Base-by-base conservation (phyloP, 92 coral and sea anemone species). In the Chrysogorgia sp. region DNA sequence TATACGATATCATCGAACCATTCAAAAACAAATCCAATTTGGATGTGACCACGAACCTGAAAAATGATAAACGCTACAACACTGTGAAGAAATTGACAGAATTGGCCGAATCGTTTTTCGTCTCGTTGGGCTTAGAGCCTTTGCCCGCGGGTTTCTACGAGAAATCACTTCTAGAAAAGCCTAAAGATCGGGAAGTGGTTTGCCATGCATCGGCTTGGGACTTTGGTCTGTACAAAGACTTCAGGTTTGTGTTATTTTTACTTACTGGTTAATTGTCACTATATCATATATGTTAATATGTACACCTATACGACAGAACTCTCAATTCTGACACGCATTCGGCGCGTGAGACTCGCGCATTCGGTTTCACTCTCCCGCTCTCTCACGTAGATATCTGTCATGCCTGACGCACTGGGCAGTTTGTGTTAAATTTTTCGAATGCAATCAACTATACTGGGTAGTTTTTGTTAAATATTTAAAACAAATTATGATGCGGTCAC, bases 151-250 rank as follows among this genome's bases (percentile, higher is more conserved):
- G 84, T 4, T 92, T 92, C 74, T 58, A 81, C 32, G 31, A 87
- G 13, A 83, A 83, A 30, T 92, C 97, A 14, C 63, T 92, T 86
- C 77, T 90, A 20, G 77, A 75, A 49, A 92, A 92, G 72, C 97
- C 97, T 1, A 56, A 83, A 31, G 96, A 81, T 28, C 62, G 92
- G 6, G 85, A 81, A 0, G 97, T 90, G 2, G 91, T 85, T 15
- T 92, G 97, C 35, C 96, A 90, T 29, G 88, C 96, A 0, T 92
- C 92, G 0, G 97, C 97, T 35, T 88, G 90, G 90, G 96, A 92
- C 60, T 83, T 92, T 75, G 30, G n/a, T 1, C 45, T 90, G 1
- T 66, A 71, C 55, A 25, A 86, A 1, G 97, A 92, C 63, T 96
- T 92, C 0, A 92, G 97, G 97, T 92, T 47, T 15, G 53, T 47